Conservation (phyloP, 2,797 vertebrate genomes). For the Chaenodraco wilsoni region DNA sequence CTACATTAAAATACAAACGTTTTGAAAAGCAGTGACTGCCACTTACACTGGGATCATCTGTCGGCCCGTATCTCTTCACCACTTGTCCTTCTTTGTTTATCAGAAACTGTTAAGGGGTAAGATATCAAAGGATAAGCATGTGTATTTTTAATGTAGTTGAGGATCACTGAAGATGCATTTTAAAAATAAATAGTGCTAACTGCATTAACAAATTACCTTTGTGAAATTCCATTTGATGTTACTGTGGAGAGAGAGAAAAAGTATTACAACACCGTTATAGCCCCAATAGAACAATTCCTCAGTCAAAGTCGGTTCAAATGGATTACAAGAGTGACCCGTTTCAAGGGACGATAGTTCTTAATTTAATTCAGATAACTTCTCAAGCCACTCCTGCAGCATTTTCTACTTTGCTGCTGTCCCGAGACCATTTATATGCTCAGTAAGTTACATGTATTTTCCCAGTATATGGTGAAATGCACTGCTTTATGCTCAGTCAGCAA, state of each 20-base stretch:
- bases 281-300: neutral
- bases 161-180: neutral
- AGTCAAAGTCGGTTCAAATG: neutral
- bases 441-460: neutral
- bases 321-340: too few species aligned
- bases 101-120: constrained; percentile 88
- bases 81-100: constrained; percentile 90
- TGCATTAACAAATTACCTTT: constrained; percentile 84
- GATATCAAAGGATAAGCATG: neutral
- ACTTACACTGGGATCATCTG: constrained; percentile 92
- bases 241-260: constrained; percentile 55
- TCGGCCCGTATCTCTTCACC: constrained; percentile 92
- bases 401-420: neutral
- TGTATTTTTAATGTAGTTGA: neutral
- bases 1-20: neutral
- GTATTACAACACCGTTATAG: neutral
- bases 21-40: neutral
- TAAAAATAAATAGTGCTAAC: rapidly evolving
- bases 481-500: neutral
- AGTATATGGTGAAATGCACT: neutral
- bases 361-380: neutral
- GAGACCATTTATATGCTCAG: neutral
- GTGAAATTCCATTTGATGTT: constrained; percentile 98
- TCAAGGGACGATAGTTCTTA: too few species aligned
- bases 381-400: neutral